Percentiles rank a stretch among this genome's conserved stretches.
Conservation (phyloP, 1,140 invertebrate genomes). For the Drosophila ercepeae region DNA sequence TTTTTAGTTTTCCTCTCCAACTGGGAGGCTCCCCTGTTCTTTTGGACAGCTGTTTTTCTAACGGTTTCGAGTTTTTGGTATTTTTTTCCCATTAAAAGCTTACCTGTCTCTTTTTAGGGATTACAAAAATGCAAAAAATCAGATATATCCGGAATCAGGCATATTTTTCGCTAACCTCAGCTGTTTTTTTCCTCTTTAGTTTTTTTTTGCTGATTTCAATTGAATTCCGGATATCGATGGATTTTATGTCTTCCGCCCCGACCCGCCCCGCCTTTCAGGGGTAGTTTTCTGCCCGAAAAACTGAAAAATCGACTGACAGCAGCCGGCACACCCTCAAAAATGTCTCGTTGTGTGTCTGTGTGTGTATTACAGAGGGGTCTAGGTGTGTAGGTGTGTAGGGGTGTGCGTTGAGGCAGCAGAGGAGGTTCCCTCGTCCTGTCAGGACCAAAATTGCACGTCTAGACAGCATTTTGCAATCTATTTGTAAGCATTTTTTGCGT, state of each 20-base stretch:
- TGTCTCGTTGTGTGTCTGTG: conserved; percentile 28
- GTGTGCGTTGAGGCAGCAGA: conserved; percentile 34
- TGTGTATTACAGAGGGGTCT: no score
- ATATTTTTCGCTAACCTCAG: conserved; percentile 49
- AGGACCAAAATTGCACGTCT: conserved; percentile 68
- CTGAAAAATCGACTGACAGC: conserved; percentile 21
- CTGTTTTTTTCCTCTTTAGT: conserved; percentile 40
- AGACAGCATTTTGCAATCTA: conserved; percentile 59
- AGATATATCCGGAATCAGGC: conserved; percentile 1
- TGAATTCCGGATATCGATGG: conserved; percentile 45
- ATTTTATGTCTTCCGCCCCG: conserved; percentile 21
- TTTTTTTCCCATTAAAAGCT: conserved; percentile 20
- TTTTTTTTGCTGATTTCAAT: conserved; percentile 58
- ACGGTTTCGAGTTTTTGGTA: conserved; percentile 19
- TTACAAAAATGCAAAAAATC: conserved; percentile 8
- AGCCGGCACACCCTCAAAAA: conserved; percentile 68
- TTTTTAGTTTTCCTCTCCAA: conserved; percentile 1
- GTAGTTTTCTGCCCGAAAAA: conserved; percentile 58
- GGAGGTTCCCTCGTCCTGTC: conserved; percentile 34
- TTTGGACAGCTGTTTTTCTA: conserved; percentile 49
- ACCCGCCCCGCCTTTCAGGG: conserved; percentile 61
- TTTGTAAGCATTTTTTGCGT: conserved; percentile 44
- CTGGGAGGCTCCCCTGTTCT: conserved; percentile 2
- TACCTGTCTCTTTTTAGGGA: conserved; percentile 48
- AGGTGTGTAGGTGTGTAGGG: no score